Conservation (phyloP, 1,140 invertebrate species). For the Steinernema feltiae region DNA sequence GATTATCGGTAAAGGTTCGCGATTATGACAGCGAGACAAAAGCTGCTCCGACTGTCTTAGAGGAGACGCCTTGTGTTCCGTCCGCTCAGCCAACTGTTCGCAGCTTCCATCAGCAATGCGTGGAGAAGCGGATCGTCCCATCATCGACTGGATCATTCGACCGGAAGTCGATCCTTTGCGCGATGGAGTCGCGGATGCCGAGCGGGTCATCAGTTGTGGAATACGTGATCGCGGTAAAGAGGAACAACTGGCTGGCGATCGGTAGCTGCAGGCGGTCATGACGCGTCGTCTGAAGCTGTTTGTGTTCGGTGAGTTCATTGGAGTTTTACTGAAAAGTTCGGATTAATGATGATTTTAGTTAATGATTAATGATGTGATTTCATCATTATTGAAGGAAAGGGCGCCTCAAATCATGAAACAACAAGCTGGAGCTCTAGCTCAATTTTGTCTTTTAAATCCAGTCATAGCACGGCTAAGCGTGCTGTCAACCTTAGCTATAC, state of each 20-base stretch:
- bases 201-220: constrained; percentile 3
- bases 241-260: neutral
- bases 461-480: too few species aligned
- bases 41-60: neutral
- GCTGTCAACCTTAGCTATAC: too few species aligned
- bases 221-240: constrained; percentile 10
- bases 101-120: neutral
- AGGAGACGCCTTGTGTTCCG: neutral
- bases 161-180: neutral
- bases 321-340: neutral
- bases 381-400: too few species aligned
- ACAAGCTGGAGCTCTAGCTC: too few species aligned
- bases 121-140: neutral
- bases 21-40: neutral
- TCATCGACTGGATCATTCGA: neutral
- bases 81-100: neutral
- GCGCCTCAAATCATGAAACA: too few species aligned
- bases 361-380: too few species aligned
- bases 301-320: neutral
- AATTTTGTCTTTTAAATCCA: too few species aligned
- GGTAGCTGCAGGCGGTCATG: constrained; percentile 2
- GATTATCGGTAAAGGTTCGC: neutral
- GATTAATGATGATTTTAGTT: neutral
- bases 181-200: neutral
- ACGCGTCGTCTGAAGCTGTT: neutral